Conservation (phyloP, 2,113 vertebrate species). For the Muntiacus reevesi region DNA sequence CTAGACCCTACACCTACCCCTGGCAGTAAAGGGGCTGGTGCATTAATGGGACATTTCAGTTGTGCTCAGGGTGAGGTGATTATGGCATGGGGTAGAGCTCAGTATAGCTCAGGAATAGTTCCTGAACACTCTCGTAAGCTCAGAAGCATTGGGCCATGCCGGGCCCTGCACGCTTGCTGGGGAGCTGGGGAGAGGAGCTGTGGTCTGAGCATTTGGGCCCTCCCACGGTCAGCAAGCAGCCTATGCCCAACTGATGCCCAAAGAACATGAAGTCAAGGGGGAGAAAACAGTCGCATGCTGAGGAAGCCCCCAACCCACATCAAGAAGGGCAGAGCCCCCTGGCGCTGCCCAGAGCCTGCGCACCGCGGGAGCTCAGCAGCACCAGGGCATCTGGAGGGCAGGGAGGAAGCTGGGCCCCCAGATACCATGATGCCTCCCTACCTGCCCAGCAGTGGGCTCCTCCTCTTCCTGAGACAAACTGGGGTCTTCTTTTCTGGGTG, state of each 20-base stretch:
- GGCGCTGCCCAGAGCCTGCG: no score
- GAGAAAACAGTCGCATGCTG: fast-evolving
- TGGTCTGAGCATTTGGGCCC: neutral
- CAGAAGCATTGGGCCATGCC: neutral
- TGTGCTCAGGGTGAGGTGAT: neutral
- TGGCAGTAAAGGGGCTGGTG: fast-evolving
- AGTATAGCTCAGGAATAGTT: no score
- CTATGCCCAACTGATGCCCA: neutral
- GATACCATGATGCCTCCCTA: neutral
- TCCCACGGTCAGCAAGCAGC: neutral
- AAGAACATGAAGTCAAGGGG: no score
- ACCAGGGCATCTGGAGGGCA: neutral
- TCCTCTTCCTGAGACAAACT: neutral
- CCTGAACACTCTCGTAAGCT: neutral
- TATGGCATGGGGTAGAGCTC: fast-evolving
- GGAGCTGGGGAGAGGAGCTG: neutral
- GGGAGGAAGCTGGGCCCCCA: no score
- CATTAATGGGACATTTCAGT: no score
- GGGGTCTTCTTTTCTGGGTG: neutral
- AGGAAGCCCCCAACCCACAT: neutral
- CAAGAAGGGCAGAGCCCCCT: no score
- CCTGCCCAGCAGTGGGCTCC: neutral
- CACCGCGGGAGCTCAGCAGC: neutral
- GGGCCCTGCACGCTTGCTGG: neutral
- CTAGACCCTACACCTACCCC: neutral